Evolutionary conservation across 2,888 invertebrate species (phyloP).

Genomic region (Ischnura elegans): DNA sequence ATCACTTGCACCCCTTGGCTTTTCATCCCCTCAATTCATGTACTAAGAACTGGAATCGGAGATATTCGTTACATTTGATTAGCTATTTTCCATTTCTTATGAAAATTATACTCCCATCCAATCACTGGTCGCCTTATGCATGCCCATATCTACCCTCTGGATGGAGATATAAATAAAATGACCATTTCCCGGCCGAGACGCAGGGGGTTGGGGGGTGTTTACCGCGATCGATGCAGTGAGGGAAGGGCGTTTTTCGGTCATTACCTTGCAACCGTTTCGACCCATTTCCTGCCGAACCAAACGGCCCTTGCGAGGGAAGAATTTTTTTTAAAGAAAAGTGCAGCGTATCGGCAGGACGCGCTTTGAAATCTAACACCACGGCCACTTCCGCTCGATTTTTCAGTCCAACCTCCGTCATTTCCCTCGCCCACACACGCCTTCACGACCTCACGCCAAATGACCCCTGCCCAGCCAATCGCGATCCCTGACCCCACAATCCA

Average conservation of each 20-base stretch:
- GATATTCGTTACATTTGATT: too few relatives aligned
- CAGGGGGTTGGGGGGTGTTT: too few relatives aligned
- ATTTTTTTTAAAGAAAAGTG: not conserved
- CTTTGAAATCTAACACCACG: not conserved
- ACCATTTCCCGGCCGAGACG: too few relatives aligned
- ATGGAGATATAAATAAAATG: too few relatives aligned
- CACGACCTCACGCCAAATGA: not conserved
- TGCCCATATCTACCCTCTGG: too few relatives aligned
- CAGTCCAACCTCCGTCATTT: not conserved
- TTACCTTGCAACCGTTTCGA: constrained; percentile 56
- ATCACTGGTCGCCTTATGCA: too few relatives aligned
- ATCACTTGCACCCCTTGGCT: too few relatives aligned
- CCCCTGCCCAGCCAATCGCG: not conserved
- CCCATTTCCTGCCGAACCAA: constrained; percentile 53
- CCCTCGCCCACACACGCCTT: not conserved
- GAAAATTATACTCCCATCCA: too few relatives aligned
- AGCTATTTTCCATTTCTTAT: too few relatives aligned
- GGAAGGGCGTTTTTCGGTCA: constrained; percentile 9
- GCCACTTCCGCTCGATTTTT: constrained; percentile 15
- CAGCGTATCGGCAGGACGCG: not conserved
- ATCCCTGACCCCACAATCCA: not conserved
- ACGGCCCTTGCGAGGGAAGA: not conserved
- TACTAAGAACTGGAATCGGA: too few relatives aligned
- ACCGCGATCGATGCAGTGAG: too few relatives aligned
- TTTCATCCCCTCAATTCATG: too few relatives aligned